Evolutionary conservation across 1,140 invertebrate genomes (phyloP).

Genomic region (Euura saliciscinereae): DNA sequence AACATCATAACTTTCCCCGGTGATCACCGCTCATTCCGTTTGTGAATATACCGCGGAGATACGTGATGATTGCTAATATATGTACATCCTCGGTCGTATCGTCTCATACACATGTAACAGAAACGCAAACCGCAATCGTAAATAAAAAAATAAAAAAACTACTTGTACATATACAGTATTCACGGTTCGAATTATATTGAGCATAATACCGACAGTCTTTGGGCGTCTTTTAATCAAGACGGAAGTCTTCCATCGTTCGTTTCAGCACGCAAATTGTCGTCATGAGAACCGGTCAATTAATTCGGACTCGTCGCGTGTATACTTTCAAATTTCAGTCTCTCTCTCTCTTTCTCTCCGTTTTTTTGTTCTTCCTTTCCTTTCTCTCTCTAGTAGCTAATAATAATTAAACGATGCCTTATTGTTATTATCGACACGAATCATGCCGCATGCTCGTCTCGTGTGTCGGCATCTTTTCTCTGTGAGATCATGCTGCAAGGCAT

Average conservation of each 20-base stretch:
- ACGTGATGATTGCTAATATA: too few species aligned
- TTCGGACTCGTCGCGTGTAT: neutral
- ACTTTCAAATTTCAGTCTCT: neutral
- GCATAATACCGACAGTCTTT: neutral
- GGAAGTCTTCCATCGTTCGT: too few species aligned
- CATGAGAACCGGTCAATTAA: neutral
- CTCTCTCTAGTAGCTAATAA: neutral
- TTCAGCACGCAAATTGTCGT: neutral
- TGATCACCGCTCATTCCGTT: too few species aligned
- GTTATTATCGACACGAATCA: neutral
- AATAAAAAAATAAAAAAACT: slow-evolving; percentile 6
- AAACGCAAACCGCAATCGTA: neutral
- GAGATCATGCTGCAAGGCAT: neutral
- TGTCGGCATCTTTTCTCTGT: neutral
- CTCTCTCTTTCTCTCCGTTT: neutral
- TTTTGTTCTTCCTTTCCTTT: too few species aligned
- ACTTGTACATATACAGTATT: neutral
- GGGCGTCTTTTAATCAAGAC: neutral
- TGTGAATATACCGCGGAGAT: too few species aligned
- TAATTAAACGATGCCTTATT: slow-evolving; percentile 1
- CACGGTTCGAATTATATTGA: too few species aligned
- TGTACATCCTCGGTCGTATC: too few species aligned
- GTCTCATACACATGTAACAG: too few species aligned
- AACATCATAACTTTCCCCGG: too few species aligned
- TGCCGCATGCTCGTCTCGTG: neutral